Percentiles rank a stretch among this genome's conserved stretches.
phyloP scores from a whole-genome alignment of 2,797 vertebrate species.

The Myripristis jacobus region DNA sequence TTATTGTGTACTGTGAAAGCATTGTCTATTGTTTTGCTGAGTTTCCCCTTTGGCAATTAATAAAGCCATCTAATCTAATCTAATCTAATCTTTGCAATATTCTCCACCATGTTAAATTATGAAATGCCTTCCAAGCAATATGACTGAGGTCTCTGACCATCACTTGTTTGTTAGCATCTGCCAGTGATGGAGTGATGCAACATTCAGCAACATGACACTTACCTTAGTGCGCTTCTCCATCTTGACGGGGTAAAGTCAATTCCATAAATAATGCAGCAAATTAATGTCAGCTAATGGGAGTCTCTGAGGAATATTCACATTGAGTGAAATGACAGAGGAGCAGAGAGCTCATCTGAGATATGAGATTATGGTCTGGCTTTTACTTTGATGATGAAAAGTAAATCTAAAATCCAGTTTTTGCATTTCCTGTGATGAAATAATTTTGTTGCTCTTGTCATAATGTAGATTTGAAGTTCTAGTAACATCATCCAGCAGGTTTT shows the following conservation, averaged over 20 bases:
- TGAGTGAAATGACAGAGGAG: background rate
- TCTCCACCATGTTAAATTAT: constrained; percentile 22
- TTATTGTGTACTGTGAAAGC: too few species aligned
- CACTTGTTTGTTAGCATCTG: background rate
- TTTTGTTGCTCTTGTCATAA: background rate
- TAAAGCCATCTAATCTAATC: too few species aligned
- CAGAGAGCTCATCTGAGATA: background rate
- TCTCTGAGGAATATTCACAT: background rate
- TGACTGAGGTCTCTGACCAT: background rate
- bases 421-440: background rate
- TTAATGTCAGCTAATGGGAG: constrained; percentile 20
- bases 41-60: too few species aligned
- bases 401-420: background rate
- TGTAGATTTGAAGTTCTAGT: background rate
- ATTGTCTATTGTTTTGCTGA: too few species aligned
- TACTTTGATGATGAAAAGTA: background rate
- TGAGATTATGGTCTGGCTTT: background rate
- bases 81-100: background rate
- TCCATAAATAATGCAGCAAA: constrained; percentile 41
- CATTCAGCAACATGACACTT: constrained; percentile 29
- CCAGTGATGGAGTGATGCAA: constrained; percentile 48
- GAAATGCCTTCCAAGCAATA: background rate
- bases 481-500: background rate
- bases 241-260: constrained; percentile 15
- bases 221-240: constrained; percentile 16